Conservation (phyloP, 2,797 vertebrate genomes). For the Alcedo quadribrachys region DNA sequence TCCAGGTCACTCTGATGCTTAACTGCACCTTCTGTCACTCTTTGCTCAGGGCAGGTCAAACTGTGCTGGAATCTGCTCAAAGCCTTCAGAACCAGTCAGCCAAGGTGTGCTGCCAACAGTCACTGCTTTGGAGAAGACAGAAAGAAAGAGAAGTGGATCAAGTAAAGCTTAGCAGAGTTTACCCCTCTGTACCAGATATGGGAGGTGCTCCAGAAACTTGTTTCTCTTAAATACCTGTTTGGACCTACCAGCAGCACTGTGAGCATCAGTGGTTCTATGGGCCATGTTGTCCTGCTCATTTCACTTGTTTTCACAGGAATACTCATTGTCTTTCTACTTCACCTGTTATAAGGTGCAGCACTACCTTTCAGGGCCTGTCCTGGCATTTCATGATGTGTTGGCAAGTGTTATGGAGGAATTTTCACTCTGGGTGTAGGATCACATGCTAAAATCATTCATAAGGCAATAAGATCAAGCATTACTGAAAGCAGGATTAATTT, state of each 20-base stretch:
- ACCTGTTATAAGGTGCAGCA: background rate
- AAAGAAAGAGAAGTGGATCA: background rate
- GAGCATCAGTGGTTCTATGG: background rate
- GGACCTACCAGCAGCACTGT: background rate
- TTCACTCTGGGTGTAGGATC: background rate
- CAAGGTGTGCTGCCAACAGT: background rate
- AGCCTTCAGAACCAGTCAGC: background rate
- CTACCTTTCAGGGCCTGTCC: background rate
- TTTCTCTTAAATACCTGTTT: accelerated
- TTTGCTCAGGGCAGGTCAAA: background rate
- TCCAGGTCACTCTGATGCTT: constrained; percentile 4
- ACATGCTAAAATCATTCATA: background rate
- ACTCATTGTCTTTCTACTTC: background rate
- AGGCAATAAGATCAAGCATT: background rate
- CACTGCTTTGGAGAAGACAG: background rate
- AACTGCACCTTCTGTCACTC: constrained; percentile 37
- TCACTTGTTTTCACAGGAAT: background rate
- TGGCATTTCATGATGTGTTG: background rate
- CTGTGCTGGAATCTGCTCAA: background rate
- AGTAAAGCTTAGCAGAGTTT: background rate
- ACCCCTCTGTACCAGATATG: background rate
- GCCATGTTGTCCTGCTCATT: background rate
- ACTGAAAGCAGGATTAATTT: background rate
- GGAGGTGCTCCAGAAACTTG: background rate
- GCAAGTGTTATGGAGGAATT: background rate